Evolutionary conservation across 2,797 vertebrate species (phyloP).

Genomic region (Coregonus ussuriensis): DNA sequence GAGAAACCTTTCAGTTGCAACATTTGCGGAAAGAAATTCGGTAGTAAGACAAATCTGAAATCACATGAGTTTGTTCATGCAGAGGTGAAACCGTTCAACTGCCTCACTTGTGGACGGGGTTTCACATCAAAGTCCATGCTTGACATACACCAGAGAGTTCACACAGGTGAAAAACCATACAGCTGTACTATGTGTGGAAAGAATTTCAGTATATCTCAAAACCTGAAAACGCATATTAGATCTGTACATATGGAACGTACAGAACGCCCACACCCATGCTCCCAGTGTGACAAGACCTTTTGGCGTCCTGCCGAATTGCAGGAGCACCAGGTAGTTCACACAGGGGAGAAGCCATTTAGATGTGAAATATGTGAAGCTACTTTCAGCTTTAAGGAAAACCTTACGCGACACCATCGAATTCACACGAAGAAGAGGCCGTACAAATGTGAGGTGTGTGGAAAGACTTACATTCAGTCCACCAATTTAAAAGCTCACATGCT

Average conservation of each 20-base stretch:
- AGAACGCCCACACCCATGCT: conserved; percentile 67
- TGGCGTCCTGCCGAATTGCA: conserved; percentile 57
- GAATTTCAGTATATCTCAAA: conserved; percentile 27
- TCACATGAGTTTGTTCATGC: conserved; percentile 25
- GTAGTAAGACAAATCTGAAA: conserved; percentile 15
- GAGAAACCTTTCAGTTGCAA: conserved; percentile 61
- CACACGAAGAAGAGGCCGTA: conserved; percentile 41
- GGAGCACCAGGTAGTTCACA: conserved; percentile 65
- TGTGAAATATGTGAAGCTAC: conserved; percentile 65
- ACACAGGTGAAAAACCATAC: conserved; percentile 29
- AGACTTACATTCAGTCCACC: conserved; percentile 49
- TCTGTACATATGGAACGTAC: conserved; percentile 46
- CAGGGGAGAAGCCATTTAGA: conserved; percentile 60
- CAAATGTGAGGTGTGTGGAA: conserved; percentile 44
- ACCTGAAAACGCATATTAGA: conserved; percentile 9
- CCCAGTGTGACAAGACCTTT: conserved; percentile 73
- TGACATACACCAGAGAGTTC: conserved; percentile 23
- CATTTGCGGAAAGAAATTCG: conserved; percentile 24
- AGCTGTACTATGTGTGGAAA: conserved; percentile 29
- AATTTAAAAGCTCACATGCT: conserved; percentile 56
- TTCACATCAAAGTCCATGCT: conserved; percentile 29
- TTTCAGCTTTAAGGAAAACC: conserved; percentile 59
- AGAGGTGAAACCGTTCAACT: conserved; percentile 31
- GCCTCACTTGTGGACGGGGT: conserved; percentile 24
- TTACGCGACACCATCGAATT: conserved; percentile 33